These are phyloP conservation scores for Burhinus oedicnemus DNA, from an alignment of 2,113 vertebrate genomes.

Conservation along the genomic window DNA sequence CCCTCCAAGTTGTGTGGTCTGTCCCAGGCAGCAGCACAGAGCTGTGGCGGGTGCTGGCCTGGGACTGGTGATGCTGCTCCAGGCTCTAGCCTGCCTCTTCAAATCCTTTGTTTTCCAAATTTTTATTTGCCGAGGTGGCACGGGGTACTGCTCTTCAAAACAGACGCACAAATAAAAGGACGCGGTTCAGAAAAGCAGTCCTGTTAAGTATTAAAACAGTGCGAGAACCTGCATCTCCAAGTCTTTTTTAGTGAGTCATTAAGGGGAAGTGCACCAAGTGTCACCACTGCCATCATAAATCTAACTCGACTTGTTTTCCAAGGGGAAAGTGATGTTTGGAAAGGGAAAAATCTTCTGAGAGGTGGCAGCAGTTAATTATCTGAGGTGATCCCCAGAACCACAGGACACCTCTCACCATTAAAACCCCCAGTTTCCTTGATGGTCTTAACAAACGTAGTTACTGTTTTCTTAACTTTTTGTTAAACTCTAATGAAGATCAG, in stretches of 20 bases:
- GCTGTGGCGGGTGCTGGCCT: neutral
- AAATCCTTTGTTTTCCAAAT: neutral
- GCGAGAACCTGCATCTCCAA: neutral
- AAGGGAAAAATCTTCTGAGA: neutral
- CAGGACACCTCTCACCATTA: neutral
- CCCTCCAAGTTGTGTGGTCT: neutral
- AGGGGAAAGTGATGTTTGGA: neutral
- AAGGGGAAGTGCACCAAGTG: neutral
- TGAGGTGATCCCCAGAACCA: neutral
- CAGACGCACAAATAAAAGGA: neutral
- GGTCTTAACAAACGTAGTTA: neutral
- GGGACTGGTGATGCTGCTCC: neutral
- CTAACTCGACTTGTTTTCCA: neutral
- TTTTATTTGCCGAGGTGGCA: neutral
- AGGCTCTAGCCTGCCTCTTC: neutral
- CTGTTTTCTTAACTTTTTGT: neutral
- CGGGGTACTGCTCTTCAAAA: neutral
- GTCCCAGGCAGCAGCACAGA: neutral
- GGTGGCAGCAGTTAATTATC: slow-evolving; percentile 4
- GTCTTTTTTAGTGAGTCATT: neutral
- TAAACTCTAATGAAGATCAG: neutral
- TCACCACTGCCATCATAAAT: neutral
- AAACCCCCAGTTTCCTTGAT: neutral
- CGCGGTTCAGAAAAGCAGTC: neutral
- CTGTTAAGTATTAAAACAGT: neutral